Conservation (phyloP, 1,140 invertebrate species). For the Apis dorsata region DNA sequence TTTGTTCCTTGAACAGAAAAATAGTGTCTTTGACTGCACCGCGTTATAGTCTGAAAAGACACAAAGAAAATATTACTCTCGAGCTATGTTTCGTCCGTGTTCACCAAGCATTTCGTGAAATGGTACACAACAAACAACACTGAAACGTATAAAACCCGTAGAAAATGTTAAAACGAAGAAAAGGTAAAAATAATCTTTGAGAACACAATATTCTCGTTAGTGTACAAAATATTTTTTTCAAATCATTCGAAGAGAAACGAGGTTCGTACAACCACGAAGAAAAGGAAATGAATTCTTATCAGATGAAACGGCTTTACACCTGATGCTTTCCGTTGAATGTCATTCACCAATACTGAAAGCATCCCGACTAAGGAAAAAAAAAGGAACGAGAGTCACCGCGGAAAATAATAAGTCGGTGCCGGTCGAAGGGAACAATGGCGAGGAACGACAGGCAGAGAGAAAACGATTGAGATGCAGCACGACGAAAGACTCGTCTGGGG, state of each 20-base stretch:
- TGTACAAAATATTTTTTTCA: background rate
- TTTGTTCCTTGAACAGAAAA: too few species aligned
- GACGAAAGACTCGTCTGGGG: conserved; percentile 60
- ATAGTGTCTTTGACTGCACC: too few species aligned
- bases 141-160: background rate
- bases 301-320: conserved; percentile 20
- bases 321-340: conserved; percentile 16
- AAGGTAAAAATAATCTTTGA: background rate
- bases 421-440: conserved; percentile 4
- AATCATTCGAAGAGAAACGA: background rate
- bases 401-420: conserved; percentile 38
- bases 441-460: conserved; percentile 16
- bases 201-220: background rate
- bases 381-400: background rate
- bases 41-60: too few species aligned
- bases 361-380: background rate
- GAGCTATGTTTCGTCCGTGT: too few species aligned
- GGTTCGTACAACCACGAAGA: too few species aligned
- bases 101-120: too few species aligned
- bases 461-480: conserved; percentile 65
- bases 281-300: background rate
- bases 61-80: too few species aligned
- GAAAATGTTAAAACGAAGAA: background rate
- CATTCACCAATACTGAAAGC: background rate
- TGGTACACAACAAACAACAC: too few species aligned